phyloP scores from a whole-genome alignment of 2,113 vertebrate species.

The Rhynchomys soricoides region DNA sequence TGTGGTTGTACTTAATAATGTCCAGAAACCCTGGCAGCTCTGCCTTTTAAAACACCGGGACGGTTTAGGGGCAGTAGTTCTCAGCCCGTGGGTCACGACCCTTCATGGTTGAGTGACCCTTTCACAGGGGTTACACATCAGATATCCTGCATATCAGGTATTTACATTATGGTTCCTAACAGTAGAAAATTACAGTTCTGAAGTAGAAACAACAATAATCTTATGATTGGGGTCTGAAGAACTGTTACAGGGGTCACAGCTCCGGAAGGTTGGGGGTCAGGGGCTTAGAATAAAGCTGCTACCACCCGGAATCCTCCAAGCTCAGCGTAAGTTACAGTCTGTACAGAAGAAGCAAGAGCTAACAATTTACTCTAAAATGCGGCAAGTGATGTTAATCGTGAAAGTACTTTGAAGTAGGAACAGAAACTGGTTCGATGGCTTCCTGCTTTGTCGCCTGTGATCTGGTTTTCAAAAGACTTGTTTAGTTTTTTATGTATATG shows the following conservation, averaged over 20 bases:
- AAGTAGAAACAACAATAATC: neutral
- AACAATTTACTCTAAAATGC: slow-evolving; percentile 4
- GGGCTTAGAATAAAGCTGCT: neutral
- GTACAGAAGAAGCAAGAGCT: neutral
- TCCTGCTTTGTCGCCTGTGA: slow-evolving; percentile 8
- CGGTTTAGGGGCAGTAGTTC: neutral
- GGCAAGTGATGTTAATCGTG: neutral
- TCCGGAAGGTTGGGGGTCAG: neutral
- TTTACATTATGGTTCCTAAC: neutral
- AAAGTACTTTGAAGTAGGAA: neutral
- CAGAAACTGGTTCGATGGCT: neutral
- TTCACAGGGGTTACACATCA: neutral
- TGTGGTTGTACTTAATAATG: slow-evolving; percentile 1
- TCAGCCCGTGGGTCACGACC: neutral
- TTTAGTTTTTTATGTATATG: neutral
- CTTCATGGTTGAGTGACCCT: neutral
- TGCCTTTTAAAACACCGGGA: neutral
- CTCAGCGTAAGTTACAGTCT: slow-evolving; percentile 1
- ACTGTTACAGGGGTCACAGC: neutral
- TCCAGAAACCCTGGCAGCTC: neutral
- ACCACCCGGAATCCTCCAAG: neutral
- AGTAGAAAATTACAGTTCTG: neutral
- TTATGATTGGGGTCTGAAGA: neutral
- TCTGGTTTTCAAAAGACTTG: neutral
- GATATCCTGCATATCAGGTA: neutral